Percentiles rank a stretch among this genome's conserved stretches.
phyloP scores from a whole-genome alignment of 2,113 vertebrate species.

The Ornithorhynchus anatinus region DNA sequence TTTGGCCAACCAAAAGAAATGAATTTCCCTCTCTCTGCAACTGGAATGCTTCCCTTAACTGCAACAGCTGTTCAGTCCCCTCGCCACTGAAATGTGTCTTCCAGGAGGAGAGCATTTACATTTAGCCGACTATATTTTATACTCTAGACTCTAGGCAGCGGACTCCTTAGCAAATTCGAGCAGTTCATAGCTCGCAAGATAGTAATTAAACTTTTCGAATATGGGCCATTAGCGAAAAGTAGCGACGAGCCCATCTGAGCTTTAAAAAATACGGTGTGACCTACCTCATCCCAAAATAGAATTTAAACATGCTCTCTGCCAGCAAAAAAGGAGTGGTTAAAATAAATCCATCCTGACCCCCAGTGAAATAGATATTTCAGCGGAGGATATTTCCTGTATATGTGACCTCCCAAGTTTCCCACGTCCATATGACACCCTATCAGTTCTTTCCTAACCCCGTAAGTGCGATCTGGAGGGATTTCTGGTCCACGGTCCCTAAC shows the following conservation, averaged over 20 bases:
- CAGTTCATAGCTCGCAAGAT: neutral
- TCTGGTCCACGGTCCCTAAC: too few species aligned
- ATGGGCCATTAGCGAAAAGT: neutral
- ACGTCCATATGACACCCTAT: too few species aligned
- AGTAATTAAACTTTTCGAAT: neutral
- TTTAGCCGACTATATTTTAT: conserved; percentile 21
- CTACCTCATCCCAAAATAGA: neutral
- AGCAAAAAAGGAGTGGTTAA: too few species aligned
- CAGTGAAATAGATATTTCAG: too few species aligned
- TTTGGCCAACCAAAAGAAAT: too few species aligned
- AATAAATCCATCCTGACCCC: too few species aligned
- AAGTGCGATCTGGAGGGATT: too few species aligned
- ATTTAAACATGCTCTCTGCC: neutral
- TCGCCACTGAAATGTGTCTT: conserved; percentile 47
- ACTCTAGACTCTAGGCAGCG: neutral
- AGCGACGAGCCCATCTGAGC: neutral
- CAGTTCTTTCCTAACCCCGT: too few species aligned
- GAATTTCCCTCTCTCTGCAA: too few species aligned
- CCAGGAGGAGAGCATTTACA: conserved; percentile 23
- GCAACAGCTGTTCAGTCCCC: conserved; percentile 65
- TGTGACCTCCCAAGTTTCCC: too few species aligned
- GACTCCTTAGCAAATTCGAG: conserved; percentile 17
- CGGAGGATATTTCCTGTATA: too few species aligned
- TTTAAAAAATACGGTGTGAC: neutral
- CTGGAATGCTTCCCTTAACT: too few species aligned